Conservation (phyloP, 2,113 vertebrate genomes). For the Ranitomeya imitator region DNA sequence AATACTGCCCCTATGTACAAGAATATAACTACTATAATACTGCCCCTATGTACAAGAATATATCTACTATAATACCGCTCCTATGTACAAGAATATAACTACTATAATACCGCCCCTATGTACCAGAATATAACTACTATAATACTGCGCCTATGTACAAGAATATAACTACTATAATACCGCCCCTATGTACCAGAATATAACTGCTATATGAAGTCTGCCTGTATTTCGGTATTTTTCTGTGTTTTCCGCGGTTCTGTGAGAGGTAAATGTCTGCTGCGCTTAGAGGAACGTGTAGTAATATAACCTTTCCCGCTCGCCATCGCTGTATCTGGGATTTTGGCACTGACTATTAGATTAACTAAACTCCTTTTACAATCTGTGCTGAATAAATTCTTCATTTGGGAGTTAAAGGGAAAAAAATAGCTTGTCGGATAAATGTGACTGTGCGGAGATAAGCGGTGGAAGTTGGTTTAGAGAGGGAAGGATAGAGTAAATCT, state of each 20-base stretch:
- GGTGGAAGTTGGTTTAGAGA: not conserved
- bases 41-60: too few relatives aligned
- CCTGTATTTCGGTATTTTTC: too few relatives aligned
- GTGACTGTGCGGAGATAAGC: slow-evolving; percentile 36
- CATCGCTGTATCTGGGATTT: not conserved
- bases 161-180: too few relatives aligned
- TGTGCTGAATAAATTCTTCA: slow-evolving; percentile 22
- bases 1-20: too few relatives aligned
- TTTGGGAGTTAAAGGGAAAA: not conserved
- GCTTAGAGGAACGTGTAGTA: not conserved
- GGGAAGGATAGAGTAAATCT: slow-evolving; percentile 5
- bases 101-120: too few relatives aligned
- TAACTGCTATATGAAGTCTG: not conserved
- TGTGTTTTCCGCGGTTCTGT: not conserved
- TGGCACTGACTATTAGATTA: not conserved
- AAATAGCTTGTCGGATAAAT: slow-evolving; percentile 11
- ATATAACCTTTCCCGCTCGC: not conserved
- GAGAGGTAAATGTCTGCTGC: not conserved
- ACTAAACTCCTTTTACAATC: slow-evolving; percentile 1
- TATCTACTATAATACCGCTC: too few relatives aligned
- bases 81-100: too few relatives aligned
- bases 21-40: too few relatives aligned
- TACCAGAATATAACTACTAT: too few relatives aligned
- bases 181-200: too few relatives aligned
- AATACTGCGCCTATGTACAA: too few relatives aligned